A percentile compares a stretch with the other conserved stretches of the same genome.
Evolutionary conservation across 1,140 invertebrate species (phyloP).

Genomic region (Mercenaria mercenaria): DNA sequence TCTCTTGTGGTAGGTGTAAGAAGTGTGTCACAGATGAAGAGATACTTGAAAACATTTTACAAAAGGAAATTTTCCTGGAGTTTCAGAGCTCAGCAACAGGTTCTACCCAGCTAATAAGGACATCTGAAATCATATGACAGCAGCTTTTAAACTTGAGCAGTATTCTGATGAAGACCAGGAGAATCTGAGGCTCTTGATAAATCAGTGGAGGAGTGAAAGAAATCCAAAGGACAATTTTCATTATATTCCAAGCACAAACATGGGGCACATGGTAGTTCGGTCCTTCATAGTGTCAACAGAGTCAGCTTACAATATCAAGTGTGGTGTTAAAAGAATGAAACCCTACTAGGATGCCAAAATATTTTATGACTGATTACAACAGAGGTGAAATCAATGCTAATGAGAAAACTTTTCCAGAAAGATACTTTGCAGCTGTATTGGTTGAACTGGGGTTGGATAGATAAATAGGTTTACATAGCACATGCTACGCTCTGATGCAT

Average conservation of each 20-base stretch:
- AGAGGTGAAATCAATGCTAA: conserved; percentile 46
- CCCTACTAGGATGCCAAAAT: conserved; percentile 37
- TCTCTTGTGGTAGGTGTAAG: neutral
- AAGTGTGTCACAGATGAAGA: conserved; percentile 6
- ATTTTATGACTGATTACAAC: conserved; percentile 55
- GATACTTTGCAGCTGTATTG: neutral
- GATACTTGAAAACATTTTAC: neutral
- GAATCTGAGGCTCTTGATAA: neutral
- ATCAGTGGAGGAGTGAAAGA: neutral
- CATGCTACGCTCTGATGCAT: too few species aligned
- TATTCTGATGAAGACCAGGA: conserved; percentile 26
- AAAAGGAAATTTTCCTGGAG: neutral
- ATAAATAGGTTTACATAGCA: neutral
- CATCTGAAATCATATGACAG: neutral
- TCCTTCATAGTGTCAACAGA: conserved; percentile 65
- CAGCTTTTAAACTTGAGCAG: conserved; percentile 10
- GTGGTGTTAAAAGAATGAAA: conserved; percentile 71
- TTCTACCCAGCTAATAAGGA: neutral
- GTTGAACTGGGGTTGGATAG: neutral
- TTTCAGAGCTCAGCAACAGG: neutral
- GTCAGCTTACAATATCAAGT: conserved; percentile 17
- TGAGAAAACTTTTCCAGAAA: conserved; percentile 31
- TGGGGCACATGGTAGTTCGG: conserved; percentile 57
- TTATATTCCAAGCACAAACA: conserved; percentile 62
- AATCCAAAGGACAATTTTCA: conserved; percentile 6